Evolutionary conservation across 1,140 invertebrate genomes (phyloP), one percentile per base, ranked within the genome.

Genomic region (Bombus impatiens): DNA sequence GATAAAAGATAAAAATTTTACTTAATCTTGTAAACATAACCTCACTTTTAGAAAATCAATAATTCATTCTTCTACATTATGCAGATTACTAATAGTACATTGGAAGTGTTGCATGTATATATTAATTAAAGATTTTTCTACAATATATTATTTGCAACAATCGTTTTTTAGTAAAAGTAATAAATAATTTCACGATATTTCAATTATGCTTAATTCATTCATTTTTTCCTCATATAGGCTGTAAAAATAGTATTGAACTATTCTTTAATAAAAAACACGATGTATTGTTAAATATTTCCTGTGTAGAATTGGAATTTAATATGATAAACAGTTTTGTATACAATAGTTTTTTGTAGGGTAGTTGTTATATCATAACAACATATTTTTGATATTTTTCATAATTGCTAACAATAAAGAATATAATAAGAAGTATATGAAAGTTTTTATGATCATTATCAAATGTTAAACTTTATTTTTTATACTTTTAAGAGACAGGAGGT

Each of bases 21-120:
- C 10, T 89, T 68, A 65, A 42, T 85, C 82, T 90, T 91, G 90
- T 92, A 93, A 94, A 94, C 94, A 94, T 95, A 95, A 95, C 94
- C 94, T 95, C 89, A 92, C 92, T 94, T 89, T 87, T 44, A 47
- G 78, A 92, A 95, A 95, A 95, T 95, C 94, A 95, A 95, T 95
- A 95, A 92, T 90, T 92, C 89, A 91, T 89, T 89, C 80, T 82
- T 76, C 40, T 67, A 53, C 12, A 42, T 84, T 81, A 87, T 87
- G 44, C 57, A 74, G 78, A 81, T 82, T 86, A 57, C 59, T 82
- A 74, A 68, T 79, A 82, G 70, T 81, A 82, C 28, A 72, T 57
- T 77, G 28, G 25, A 77, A 83, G 5, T 82, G 28, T 65, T 76
- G 28, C 6, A 47, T 65, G n/a, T 47, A 47, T 32, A 8, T 4